These are phyloP conservation scores for Zele albiditarsus DNA, from an alignment of 2,888 invertebrate species.

Conservation along the genomic window DNA sequence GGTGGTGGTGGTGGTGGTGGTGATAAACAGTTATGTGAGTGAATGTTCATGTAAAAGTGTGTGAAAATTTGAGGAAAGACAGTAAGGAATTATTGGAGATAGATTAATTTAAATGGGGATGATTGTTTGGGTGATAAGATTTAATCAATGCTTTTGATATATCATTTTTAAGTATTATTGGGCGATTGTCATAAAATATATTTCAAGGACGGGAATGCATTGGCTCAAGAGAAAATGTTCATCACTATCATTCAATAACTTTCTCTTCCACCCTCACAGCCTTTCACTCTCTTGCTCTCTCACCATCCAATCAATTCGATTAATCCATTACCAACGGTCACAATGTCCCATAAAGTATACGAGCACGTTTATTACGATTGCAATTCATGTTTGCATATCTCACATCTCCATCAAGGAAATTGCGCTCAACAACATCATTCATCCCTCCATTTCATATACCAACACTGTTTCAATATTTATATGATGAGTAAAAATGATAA, in stretches of 20 bases:
- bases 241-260: neutral
- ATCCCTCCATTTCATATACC: neutral
- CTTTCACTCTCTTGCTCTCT: neutral
- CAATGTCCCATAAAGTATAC: neutral
- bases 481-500: neutral
- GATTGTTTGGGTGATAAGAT: conserved; percentile 1
- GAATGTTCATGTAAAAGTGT: neutral
- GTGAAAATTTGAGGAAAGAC: neutral
- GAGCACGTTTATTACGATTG: conserved; percentile 18
- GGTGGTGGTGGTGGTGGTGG: no score
- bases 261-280: neutral
- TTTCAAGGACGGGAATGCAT: neutral
- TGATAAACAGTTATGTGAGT: conserved; percentile 1
- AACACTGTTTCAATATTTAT: neutral
- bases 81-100: neutral
- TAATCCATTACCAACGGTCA: conserved; percentile 14
- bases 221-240: neutral
- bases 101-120: neutral
- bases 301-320: conserved; percentile 30
- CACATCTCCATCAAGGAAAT: neutral
- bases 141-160: neutral
- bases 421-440: neutral
- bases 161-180: neutral
- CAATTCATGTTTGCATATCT: conserved; percentile 1
- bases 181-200: neutral